A percentile compares a stretch with the other conserved stretches of the same genome.
Evolutionary conservation across 2,888 invertebrate genomes (phyloP).

Genomic region (Hyalella azteca): DNA sequence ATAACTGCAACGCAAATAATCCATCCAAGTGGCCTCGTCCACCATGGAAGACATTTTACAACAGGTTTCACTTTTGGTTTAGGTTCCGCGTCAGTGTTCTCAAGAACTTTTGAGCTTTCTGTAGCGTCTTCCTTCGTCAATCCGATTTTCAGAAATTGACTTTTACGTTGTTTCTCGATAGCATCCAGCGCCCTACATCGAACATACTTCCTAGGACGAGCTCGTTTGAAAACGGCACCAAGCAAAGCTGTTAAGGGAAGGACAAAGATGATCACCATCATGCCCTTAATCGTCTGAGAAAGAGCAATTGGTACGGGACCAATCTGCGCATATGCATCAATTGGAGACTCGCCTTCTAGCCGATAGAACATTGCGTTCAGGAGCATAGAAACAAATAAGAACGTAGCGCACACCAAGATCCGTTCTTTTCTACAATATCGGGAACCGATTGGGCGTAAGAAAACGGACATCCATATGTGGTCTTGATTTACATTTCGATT

Average conservation of each 20-base stretch:
- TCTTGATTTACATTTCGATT: conserved; percentile 64
- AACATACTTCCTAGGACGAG: conserved; percentile 58
- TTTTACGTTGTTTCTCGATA: conserved; percentile 40
- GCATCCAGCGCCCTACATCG: conserved; percentile 51
- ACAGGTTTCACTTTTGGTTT: conserved; percentile 39
- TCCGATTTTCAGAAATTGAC: conserved; percentile 6
- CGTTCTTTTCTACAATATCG: conserved; percentile 66
- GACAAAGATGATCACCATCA: conserved; percentile 64
- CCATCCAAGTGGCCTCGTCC: conserved; percentile 63
- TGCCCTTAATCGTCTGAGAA: conserved; percentile 63
- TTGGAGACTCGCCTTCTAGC: conserved; percentile 59
- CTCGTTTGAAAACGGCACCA: conserved; percentile 63
- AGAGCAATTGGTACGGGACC: conserved; percentile 40
- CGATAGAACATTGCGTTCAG: conserved; percentile 67
- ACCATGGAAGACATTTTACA: conserved; percentile 59
- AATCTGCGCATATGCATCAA: conserved; percentile 22
- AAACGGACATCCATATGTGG: conserved; percentile 67
- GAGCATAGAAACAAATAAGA: conserved; percentile 66
- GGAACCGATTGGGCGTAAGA: conserved; percentile 65
- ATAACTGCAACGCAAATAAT: conserved; percentile 63
- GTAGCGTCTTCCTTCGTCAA: not conserved
- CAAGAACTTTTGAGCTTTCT: not conserved
- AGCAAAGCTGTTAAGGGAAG: conserved; percentile 48
- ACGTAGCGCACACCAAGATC: conserved; percentile 65
- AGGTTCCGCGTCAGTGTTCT: not conserved